Evolutionary conservation across 2,888 invertebrate genomes (phyloP).

Genomic region (Argynnis bischoffii): DNA sequence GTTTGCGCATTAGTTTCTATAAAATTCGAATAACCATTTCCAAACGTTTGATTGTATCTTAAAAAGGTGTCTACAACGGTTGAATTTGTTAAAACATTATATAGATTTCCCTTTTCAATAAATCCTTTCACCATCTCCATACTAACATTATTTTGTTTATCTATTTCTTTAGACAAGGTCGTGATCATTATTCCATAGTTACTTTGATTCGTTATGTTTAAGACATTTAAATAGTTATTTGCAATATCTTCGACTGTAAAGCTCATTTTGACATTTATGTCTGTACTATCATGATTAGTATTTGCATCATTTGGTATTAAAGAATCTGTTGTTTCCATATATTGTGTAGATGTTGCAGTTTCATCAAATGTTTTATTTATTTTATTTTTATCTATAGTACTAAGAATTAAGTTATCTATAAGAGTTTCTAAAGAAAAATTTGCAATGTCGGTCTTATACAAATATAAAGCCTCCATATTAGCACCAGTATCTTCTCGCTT

Average conservation of each 20-base stretch:
- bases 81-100: not conserved
- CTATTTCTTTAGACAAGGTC: conserved; percentile 57
- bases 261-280: conserved; percentile 38
- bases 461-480: conserved; percentile 45
- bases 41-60: not conserved
- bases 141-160: conserved; percentile 60
- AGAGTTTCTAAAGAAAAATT: conserved; percentile 58
- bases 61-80: not conserved
- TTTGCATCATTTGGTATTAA: not conserved
- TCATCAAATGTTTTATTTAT: conserved; percentile 31
- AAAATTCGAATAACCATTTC: not conserved
- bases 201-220: conserved; percentile 29
- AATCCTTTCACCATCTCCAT: conserved; percentile 53
- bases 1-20: not conserved
- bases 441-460: conserved; percentile 46
- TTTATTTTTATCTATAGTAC: conserved; percentile 47
- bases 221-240: conserved; percentile 46
- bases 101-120: conserved; percentile 29
- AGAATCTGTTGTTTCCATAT: conserved; percentile 32
- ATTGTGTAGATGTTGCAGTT: conserved; percentile 33
- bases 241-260: conserved; percentile 47
- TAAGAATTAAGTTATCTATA: conserved; percentile 60
- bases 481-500: conserved; percentile 45
- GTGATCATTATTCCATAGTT: conserved; percentile 51
- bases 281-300: not conserved